A percentile compares a stretch with the other conserved stretches of the same genome.
Evolutionary conservation across 1,140 invertebrate species (phyloP).

Genomic region (Zelostemma sp.): DNA sequence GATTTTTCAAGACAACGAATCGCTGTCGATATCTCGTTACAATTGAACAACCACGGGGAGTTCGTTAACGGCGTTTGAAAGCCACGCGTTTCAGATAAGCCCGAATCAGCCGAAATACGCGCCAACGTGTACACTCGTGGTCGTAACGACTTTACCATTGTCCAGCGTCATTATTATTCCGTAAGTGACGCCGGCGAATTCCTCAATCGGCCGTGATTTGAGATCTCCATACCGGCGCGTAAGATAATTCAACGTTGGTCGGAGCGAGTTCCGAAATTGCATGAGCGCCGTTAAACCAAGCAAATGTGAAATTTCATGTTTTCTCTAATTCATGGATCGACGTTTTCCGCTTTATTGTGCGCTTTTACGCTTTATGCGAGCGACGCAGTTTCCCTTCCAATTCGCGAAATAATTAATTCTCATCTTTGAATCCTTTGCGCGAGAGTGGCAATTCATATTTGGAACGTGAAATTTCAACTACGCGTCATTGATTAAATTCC

Average conservation of each 20-base stretch:
- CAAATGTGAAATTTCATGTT: no score
- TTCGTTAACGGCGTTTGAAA: neutral
- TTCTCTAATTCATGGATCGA: no score
- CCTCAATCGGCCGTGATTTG: slow-evolving; percentile 1
- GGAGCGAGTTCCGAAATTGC: neutral
- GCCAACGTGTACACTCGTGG: neutral
- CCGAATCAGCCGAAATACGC: neutral
- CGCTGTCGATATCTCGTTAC: no score
- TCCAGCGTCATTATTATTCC: neutral
- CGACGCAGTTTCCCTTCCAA: no score
- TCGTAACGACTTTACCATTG: neutral
- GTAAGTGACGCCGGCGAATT: neutral
- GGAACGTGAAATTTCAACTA: no score
- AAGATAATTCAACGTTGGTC: neutral
- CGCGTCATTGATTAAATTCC: no score
- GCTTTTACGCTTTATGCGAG: no score
- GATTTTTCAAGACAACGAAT: no score
- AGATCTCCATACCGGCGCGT: neutral
- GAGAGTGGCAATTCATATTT: no score
- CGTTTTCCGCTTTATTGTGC: no score
- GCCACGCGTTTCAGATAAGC: neutral
- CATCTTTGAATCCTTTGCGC: no score
- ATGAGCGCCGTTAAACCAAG: neutral
- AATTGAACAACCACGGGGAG: neutral
- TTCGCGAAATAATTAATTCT: no score